Conservation (phyloP, 2,113 vertebrate species). For the Campylomormyrus numenius region DNA sequence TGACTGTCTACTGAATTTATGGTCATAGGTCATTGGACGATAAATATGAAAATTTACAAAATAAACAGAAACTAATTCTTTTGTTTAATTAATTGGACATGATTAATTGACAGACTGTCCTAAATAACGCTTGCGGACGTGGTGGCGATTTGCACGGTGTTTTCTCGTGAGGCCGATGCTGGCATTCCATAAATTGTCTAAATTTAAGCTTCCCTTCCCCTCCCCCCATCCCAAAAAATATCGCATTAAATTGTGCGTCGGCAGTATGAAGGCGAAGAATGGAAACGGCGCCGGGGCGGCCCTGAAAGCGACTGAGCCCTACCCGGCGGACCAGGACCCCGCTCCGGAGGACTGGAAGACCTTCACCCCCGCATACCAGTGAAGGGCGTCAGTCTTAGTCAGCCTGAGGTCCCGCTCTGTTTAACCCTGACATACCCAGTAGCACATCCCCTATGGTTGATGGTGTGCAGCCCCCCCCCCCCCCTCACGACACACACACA, state of each 20-base stretch:
- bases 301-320: slow-evolving; percentile 29
- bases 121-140: background rate
- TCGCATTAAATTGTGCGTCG: background rate
- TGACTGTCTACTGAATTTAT: background rate
- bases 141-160: background rate
- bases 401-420: background rate
- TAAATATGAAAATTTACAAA: background rate
- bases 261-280: slow-evolving; percentile 50
- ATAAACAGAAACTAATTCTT: background rate
- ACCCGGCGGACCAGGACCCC: slow-evolving; percentile 23
- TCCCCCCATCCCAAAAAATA: background rate
- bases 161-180: background rate
- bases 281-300: slow-evolving; percentile 15
- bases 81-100: background rate
- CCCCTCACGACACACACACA: background rate
- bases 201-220: background rate
- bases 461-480: background rate
- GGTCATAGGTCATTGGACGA: background rate
- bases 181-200: background rate
- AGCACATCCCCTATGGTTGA: background rate
- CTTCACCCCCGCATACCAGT: slow-evolving; percentile 44
- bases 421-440: background rate
- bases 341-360: slow-evolving; percentile 29
- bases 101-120: background rate
- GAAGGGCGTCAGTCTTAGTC: slow-evolving; percentile 15